Evolutionary conservation across 2,797 vertebrate genomes (phyloP).

Genomic region (Alectoris magna): DNA sequence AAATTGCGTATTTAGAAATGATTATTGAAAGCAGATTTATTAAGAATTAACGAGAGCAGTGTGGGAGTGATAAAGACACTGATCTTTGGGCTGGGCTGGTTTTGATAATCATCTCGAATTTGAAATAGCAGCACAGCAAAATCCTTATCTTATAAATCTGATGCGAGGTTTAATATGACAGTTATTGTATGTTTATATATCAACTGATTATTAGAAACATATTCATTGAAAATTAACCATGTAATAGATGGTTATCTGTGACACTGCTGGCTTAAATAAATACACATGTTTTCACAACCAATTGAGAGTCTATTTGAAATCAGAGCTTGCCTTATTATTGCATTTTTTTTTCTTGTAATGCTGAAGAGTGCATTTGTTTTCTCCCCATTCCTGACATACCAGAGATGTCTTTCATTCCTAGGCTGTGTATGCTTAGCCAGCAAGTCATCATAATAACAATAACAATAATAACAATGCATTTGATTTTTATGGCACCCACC

Average conservation of each 20-base stretch:
- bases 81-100: background rate
- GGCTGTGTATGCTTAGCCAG: constrained; percentile 48
- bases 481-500: constrained; percentile 53
- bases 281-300: constrained; percentile 32
- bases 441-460: constrained; percentile 33
- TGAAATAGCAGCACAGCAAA: constrained; percentile 13
- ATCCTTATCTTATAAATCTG: constrained; percentile 25
- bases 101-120: constrained; percentile 16
- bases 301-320: background rate
- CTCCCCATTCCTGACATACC: constrained; percentile 63
- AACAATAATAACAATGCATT: constrained; percentile 33
- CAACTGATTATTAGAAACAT: constrained; percentile 56
- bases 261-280: constrained; percentile 30
- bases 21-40: constrained; percentile 56
- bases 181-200: constrained; percentile 31
- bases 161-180: constrained; percentile 32
- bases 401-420: constrained; percentile 54
- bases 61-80: constrained; percentile 38
- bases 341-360: background rate
- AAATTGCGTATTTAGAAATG: background rate
- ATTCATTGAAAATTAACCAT: constrained; percentile 47
- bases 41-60: background rate
- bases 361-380: constrained; percentile 22
- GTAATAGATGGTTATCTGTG: constrained; percentile 53
- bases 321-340: background rate